These are phyloP conservation scores for Dendronephthya gigantea DNA, from an alignment of 64 coral and sea anemone species.

Conservation along the genomic window DNA sequence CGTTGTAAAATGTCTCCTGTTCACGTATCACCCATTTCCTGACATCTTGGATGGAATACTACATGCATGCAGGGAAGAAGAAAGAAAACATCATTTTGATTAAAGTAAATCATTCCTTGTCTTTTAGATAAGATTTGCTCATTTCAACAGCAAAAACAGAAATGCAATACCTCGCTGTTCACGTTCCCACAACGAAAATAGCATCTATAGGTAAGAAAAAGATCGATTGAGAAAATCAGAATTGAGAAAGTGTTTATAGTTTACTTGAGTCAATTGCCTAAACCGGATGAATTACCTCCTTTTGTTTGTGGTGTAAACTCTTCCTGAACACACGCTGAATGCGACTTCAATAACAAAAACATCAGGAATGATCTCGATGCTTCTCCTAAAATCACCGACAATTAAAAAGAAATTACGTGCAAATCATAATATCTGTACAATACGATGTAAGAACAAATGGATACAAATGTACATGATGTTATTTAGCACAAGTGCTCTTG, in stretches of 20 bases:
- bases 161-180: constrained; percentile 42
- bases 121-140: no score
- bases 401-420: no score
- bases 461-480: no score
- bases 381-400: background rate
- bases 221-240: background rate
- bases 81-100: background rate
- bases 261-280: no score
- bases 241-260: no score
- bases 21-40: constrained; percentile 46
- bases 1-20: constrained; percentile 53
- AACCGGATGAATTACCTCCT: background rate
- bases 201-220: constrained; percentile 34
- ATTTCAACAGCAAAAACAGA: background rate
- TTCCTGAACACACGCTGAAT: constrained; percentile 33
- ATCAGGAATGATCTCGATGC: constrained; percentile 20
- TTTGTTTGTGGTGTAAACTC: constrained; percentile 29
- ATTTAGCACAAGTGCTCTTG: no score
- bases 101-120: no score
- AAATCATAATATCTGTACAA: no score
- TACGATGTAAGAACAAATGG: no score
- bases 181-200: constrained; percentile 41
- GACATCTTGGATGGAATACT: constrained; percentile 52
- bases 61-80: background rate
- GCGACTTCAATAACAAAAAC: constrained; percentile 53